Evolutionary conservation across 2,888 invertebrate genomes (phyloP), one percentile per base, ranked within the genome.

Genomic region (Agonopterix alstromeriana): DNA sequence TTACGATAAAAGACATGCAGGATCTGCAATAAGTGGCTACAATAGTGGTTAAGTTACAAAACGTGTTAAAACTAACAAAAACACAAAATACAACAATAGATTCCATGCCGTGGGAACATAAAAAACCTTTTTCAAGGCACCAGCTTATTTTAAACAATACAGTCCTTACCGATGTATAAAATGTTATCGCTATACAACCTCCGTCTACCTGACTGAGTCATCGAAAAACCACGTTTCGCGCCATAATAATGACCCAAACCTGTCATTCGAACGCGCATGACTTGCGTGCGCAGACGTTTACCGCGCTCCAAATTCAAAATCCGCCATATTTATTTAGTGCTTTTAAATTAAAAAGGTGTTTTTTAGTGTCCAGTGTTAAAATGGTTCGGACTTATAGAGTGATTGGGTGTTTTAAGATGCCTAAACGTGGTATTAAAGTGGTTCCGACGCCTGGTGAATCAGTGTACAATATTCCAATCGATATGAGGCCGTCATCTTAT

Each of bases 321-420:
- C 42, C 45, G 46, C 48, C 53, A 52, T 48, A 46, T 48, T 36
- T 53, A 53, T 58, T 14, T 35, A 42, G 47, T 52, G 47, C 43
- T 51, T 54, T 48, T 52, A 36, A 51, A 55, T 52, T 43, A 45
- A 48, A n/a, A 51, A 52, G 57, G 60, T 65, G 61, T 55, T 45
- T 45, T 35, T 45, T 53, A 55, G 52, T 57, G 47, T 44, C 47
- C 42, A 10, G 47, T 46, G n/a, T 27, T 8, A 47, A n/a, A 10
- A 47, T 86, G 85, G 84, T 88, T 71, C 75, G 82, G 35, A 76
- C 73, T n/a, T 74, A 74, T 40, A 75, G 73, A 68, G 71, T 85
- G 61, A 70, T 78, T 17, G 62, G 73, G 53, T 85, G 84, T 61
- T 84, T 85, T 42, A 77, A 61, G 57, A 70, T 84, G 73, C 77